Evolutionary conservation across 2,888 invertebrate species (phyloP).

Genomic region (Aphodius sticticus): DNA sequence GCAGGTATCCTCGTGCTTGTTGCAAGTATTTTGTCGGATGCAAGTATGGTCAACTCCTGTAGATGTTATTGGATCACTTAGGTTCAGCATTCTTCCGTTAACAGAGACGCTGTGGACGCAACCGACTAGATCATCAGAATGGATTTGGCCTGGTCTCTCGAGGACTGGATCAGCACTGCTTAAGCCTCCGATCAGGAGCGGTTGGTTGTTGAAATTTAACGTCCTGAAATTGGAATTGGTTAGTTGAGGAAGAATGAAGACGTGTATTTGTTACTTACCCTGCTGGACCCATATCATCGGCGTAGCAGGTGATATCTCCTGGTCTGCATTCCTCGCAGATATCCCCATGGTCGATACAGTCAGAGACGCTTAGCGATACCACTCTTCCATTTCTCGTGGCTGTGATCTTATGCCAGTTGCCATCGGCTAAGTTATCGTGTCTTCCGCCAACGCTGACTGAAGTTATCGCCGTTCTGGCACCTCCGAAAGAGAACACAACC

Average conservation of each 20-base stretch:
- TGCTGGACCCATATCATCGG: conserved; percentile 69
- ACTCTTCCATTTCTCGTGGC: conserved; percentile 91
- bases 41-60: conserved; percentile 80
- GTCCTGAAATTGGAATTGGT: conserved; percentile 70
- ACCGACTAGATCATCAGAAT: conserved; percentile 92
- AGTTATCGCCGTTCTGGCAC: conserved; percentile 87
- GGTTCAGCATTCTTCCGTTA: conserved; percentile 84
- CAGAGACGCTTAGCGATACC: conserved; percentile 82
- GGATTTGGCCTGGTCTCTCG: conserved; percentile 89
- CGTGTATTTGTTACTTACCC: conserved; percentile 69
- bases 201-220: conserved; percentile 89
- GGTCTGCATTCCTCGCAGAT: conserved; percentile 86
- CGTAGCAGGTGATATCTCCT: conserved; percentile 81
- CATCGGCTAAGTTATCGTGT: conserved; percentile 77
- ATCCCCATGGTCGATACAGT: conserved; percentile 87
- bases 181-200: conserved; percentile 85
- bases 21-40: conserved; percentile 75
- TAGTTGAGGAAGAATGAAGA: neutral
- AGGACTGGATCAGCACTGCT: conserved; percentile 84
- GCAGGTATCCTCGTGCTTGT: conserved; percentile 65
- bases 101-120: conserved; percentile 91
- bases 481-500: conserved; percentile 89
- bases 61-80: conserved; percentile 78
- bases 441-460: conserved; percentile 74
- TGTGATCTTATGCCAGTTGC: conserved; percentile 90